phyloP scores from a whole-genome alignment of 2,113 vertebrate species.

The Eretmochelys imbricata region DNA sequence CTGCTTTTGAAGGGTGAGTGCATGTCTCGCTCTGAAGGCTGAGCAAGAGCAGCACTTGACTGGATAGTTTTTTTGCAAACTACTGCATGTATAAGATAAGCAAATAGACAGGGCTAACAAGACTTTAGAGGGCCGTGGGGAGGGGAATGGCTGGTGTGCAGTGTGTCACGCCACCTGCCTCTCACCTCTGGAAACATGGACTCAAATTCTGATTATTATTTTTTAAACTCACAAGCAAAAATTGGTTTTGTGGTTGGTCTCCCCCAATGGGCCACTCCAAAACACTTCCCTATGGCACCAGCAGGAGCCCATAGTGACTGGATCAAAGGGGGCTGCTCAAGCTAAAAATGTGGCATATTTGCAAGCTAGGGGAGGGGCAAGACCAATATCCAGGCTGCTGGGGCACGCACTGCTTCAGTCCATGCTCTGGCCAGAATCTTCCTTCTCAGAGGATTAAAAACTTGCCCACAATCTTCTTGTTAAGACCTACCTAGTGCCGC shows the following conservation, averaged over 20 bases:
- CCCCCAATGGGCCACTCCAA: background rate
- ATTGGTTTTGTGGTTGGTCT: background rate
- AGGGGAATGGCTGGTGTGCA: background rate
- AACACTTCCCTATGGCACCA: background rate
- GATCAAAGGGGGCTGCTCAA: background rate
- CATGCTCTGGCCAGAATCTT: background rate
- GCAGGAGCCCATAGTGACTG: background rate
- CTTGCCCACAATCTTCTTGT: background rate
- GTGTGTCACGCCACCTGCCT: background rate
- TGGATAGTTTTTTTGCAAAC: background rate
- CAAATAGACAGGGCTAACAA: background rate
- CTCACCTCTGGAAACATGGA: background rate
- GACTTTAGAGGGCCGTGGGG: background rate
- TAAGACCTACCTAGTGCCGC: background rate
- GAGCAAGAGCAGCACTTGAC: background rate
- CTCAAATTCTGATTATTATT: background rate
- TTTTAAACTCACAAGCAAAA: background rate
- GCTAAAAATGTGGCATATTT: background rate
- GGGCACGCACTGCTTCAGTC: background rate
- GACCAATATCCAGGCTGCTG: background rate
- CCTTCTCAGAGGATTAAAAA: background rate
- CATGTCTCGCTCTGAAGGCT: background rate
- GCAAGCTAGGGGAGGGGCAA: background rate
- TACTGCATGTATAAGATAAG: background rate
- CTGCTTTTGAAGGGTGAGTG: background rate